Base-by-base conservation (phyloP, 64 coral and sea anemone genomes). In the Stichodactyla helianthus region DNA sequence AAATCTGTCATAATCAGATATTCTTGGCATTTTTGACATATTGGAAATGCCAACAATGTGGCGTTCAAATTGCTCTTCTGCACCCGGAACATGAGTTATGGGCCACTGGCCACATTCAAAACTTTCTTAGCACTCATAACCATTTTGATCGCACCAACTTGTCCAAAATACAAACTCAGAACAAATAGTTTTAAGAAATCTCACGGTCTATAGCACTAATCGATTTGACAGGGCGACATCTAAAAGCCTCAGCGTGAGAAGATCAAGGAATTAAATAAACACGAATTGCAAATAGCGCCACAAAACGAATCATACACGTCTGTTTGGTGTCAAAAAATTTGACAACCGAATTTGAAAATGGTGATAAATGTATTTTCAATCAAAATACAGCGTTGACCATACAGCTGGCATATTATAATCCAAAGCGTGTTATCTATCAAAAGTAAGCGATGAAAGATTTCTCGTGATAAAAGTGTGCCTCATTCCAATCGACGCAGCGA, bases 251-350 rank as follows among this genome's bases (percentile, higher is more conserved):
- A n/a, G 27, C 25, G 68, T 27, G 68, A 74, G 68, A 27, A 74
- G 68, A 31, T 74, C 68, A 74, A 74, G 23, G 68, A 74, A 74
- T 74, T 23, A 74, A 74, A 74, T 31, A 74, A 74, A 74, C 68
- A 74, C 17, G 4, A 5, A 74, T 11, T 31, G 68, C 68, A 74
- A 74, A 74, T 74, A 74, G 25, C 68, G 17, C 25, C 22, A 9
- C 26, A 31, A 74, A 74, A 26, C 68, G 20, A 74, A 74, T 23
- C 26, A 27, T 23, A 74, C 1, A 74, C 27, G 68, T 13, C 68
- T 74, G 68, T 31, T 23, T 74, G 2, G 10, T 74, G 68, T 74
- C 68, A 74, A 74, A 23, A 74, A 31, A 2, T 35, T 74, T 74
- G 68, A 74, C 68, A 74, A 74, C 23, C 68, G 25, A 74, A 11